Conservation (phyloP, 2,888 invertebrate species). For the Escarpia spicata region DNA sequence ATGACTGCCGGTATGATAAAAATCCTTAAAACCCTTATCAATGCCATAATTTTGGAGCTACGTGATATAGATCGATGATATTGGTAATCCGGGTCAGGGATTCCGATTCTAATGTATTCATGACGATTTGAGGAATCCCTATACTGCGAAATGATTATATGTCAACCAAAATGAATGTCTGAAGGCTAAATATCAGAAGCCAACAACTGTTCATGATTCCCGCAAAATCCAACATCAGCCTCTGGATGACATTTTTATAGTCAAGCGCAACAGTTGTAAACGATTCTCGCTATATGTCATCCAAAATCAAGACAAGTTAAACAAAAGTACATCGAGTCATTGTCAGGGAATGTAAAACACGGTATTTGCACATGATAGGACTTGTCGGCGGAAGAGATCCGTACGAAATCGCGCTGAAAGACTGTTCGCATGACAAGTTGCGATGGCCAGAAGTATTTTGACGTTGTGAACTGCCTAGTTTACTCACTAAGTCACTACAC, state of each 20-base stretch:
- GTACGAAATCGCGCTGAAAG: neutral
- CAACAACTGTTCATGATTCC: neutral
- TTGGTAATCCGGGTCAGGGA: too few relatives aligned
- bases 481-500: slow-evolving; percentile 29
- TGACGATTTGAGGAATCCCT: too few relatives aligned
- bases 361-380: neutral
- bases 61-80: too few relatives aligned
- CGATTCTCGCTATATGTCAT: neutral
- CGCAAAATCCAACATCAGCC: neutral
- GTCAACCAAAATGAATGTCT: too few relatives aligned
- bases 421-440: neutral
- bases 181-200: too few relatives aligned
- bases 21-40: too few relatives aligned
- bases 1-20: too few relatives aligned
- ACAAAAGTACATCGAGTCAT: neutral
- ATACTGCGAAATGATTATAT: too few relatives aligned
- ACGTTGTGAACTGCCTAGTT: slow-evolving; percentile 27
- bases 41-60: too few relatives aligned
- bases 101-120: too few relatives aligned
- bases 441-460: slow-evolving; percentile 20
- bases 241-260: neutral
- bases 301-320: neutral
- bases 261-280: neutral
- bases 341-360: neutral
- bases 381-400: neutral